A percentile compares a stretch with the other conserved stretches of the same genome.
Conservation (phyloP, 2,113 vertebrate species). For the Myxocyprinus asiaticus region DNA sequence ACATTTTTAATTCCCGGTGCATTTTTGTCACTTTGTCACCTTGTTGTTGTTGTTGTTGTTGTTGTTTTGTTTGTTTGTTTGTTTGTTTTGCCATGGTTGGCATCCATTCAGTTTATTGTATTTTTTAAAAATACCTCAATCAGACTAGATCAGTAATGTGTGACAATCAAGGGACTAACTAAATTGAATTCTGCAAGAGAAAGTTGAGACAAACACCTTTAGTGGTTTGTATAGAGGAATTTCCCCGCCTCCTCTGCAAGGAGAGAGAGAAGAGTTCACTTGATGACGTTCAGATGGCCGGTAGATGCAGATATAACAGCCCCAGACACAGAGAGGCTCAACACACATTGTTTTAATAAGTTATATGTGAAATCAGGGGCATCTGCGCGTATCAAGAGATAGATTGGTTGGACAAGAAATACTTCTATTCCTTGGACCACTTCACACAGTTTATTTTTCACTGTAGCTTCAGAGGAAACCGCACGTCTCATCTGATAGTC, state of each 20-base stretch:
- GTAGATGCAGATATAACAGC: not conserved
- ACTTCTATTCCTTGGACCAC: not conserved
- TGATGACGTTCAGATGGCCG: not conserved
- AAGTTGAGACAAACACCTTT: not conserved
- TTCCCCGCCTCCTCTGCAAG: slow-evolving; percentile 18
- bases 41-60: too few species aligned
- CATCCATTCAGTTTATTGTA: too few species aligned
- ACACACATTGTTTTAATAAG: not conserved
- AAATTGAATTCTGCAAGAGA: not conserved
- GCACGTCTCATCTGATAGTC: not conserved
- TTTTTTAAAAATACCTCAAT: not conserved
- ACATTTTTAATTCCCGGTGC: too few species aligned
- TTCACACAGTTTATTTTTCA: not conserved
- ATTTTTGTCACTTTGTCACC: too few species aligned
- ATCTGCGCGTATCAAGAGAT: not conserved
- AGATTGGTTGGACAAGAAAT: not conserved
- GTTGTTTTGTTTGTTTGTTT: too few species aligned
- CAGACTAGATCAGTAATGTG: too few species aligned
- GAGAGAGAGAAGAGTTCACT: slow-evolving; percentile 1
- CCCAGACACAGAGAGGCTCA: not conserved
- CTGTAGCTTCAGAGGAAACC: not conserved
- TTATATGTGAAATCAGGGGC: not conserved
- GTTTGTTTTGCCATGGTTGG: too few species aligned
- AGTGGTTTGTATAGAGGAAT: not conserved
- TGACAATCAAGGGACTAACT: not conserved